Conservation (phyloP, 1,140 invertebrate genomes). For the Tetragonula clypearis region DNA sequence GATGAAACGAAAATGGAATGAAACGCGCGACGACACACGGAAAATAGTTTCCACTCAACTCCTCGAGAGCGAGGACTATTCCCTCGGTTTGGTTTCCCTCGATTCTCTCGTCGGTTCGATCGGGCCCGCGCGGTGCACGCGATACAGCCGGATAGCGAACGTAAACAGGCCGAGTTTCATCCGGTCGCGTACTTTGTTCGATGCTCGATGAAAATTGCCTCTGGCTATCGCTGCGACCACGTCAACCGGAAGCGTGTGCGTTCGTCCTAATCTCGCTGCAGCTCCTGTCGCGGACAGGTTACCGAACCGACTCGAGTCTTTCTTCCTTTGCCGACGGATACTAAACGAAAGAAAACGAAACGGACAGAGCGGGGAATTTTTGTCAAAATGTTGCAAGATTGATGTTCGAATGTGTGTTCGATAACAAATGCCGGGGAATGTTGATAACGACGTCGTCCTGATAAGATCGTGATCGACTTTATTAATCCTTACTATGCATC, state of each 20-base stretch:
- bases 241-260: neutral
- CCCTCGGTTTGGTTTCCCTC: neutral
- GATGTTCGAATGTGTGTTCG: neutral
- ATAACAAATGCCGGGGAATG: neutral
- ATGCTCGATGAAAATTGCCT: constrained; percentile 57
- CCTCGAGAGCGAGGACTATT: neutral
- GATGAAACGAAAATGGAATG: neutral
- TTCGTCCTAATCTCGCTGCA: neutral
- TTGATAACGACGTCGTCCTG: too few relatives aligned
- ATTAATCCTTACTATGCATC: too few relatives aligned
- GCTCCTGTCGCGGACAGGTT: neutral
- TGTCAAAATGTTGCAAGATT: neutral
- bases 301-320: neutral
- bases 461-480: too few relatives aligned
- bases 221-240: constrained; percentile 53
- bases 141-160: constrained; percentile 28
- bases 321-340: neutral
- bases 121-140: neutral
- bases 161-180: constrained; percentile 51
- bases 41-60: constrained; percentile 43
- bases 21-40: neutral
- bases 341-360: neutral
- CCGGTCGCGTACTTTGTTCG: constrained; percentile 12
- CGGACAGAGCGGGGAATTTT: neutral
- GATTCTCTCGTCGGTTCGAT: constrained; percentile 30